Base-by-base conservation (phyloP, 2,888 invertebrate species). In the Trachelus tabidus region DNA sequence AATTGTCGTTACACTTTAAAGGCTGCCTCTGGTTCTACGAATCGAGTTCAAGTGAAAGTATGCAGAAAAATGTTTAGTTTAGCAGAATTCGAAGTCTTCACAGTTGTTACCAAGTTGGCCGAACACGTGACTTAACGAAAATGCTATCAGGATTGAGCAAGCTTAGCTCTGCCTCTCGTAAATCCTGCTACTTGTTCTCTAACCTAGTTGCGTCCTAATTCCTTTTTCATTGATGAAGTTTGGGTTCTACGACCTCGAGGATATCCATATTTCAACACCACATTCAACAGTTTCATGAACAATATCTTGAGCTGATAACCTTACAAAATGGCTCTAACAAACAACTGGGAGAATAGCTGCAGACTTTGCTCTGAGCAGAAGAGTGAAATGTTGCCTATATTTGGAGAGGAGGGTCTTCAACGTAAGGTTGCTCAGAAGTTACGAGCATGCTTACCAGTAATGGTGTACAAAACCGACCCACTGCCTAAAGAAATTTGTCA, bases 401-500 rank as follows among this genome's bases (percentile, higher is more conserved):
- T 88, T 74, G 90, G 90, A 12, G 85, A 85, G 11, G 90, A 90
- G 76, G 90, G 90, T 4, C 40, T 86, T 4, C 86, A 87, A 34
- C 83, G 89, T 11, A 88, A 84, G 76, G 87, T 90, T 15, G 87
- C 85, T 31, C 86, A 89, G 37, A 90, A 90, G 79, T 77, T 90
- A 56, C 84, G 89, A 3, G 88, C 88, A 23, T 89, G 89, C 75
- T 77, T 90, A 37, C 89, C 89, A 9, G 87, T 90, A 15, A 80
- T 90, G 79, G 90, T 90, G 0, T 90, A 90, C 81, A 89, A 89
- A 82, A 89, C 87, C 4, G 90, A 90, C 82, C 89, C 89, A 34
- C 80, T 90, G 84, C 90, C 90, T 33, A 90, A 90, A 81, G 87
- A 90, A 81, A 89, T 90, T 76, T 90, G 90, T 75, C 90, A 89